Conservation (phyloP, 2,888 invertebrate genomes). For the Phyto melanocephala region DNA sequence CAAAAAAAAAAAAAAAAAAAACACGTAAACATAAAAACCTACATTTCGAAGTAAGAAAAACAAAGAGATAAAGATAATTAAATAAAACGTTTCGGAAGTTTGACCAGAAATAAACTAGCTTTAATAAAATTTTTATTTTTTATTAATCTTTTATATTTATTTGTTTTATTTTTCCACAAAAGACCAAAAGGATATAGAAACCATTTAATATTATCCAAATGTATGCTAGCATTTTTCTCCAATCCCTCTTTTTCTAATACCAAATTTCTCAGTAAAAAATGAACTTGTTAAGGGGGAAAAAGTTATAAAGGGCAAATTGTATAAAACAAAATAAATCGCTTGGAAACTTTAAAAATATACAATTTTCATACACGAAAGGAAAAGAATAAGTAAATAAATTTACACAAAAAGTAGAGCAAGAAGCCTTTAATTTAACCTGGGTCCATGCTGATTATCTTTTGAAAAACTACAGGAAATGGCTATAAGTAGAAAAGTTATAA, state of each 20-base stretch:
- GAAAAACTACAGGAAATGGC: no score
- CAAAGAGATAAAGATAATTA: slow-evolving; percentile 6
- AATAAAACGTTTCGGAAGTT: slow-evolving; percentile 12
- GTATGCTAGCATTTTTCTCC: no score
- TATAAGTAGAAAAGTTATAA: no score
- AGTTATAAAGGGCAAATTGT: not conserved
- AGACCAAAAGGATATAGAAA: not conserved
- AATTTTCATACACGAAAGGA: not conserved
- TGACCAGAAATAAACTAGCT: slow-evolving; percentile 20
- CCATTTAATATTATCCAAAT: not conserved
- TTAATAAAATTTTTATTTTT: not conserved
- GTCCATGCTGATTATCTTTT: no score
- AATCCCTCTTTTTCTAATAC: no score
- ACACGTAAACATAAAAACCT: not conserved
- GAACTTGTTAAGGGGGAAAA: no score
- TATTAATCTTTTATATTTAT: not conserved
- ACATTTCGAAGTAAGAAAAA: not conserved
- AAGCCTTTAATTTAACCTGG: no score
- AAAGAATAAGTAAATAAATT: not conserved
- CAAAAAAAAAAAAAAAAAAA: no score
- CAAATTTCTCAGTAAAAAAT: no score
- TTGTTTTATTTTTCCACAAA: not conserved
- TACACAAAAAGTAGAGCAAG: not conserved
- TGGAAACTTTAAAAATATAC: not conserved
- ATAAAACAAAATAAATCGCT: slow-evolving; percentile 33